Percentiles rank a stretch among this genome's conserved stretches.
Evolutionary conservation across 2,113 vertebrate genomes (phyloP).

Genomic region (Rattus norvegicus): GRCr8 NC_086023.1:162239001-162239500

Average conservation of each 20-base stretch:
- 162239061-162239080: conserved; percentile 80
- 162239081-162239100: conserved; percentile 73
- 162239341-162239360: background rate
- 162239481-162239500: background rate
- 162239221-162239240: conserved; percentile 25
- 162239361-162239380: background rate
- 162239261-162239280: background rate
- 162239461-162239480: background rate
- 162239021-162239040: conserved; percentile 81
- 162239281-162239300: background rate
- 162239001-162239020: conserved; percentile 74
- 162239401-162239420: too few relatives aligned
- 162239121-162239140: background rate
- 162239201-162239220: conserved; percentile 41
- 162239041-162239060: conserved; percentile 81
- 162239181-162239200: conserved; percentile 69
- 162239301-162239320: background rate
- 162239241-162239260: background rate
- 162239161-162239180: conserved; percentile 50
- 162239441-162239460: background rate
- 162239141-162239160: conserved; percentile 52
- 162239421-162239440: background rate
- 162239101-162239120: conserved; percentile 61
- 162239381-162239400: background rate
- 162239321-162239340: background rate